These are phyloP conservation scores for Bellardia bayeri DNA, from an alignment of 2,888 invertebrate species.

Conservation along the genomic window DNA sequence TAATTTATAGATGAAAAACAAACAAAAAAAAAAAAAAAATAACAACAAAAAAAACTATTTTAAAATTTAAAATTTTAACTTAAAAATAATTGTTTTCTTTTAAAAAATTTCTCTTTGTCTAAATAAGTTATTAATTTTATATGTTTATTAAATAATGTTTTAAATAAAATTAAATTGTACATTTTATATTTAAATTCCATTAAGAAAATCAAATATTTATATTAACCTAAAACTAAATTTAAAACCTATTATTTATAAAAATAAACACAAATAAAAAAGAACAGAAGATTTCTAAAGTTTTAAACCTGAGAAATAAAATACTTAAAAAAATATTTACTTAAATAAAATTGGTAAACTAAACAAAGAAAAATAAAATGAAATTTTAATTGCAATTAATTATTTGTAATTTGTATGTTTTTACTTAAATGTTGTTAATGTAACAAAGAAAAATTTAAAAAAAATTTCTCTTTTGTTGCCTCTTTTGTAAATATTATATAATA, in stretches of 20 bases:
- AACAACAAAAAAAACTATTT: neutral
- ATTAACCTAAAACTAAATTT: neutral
- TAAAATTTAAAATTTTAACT: neutral
- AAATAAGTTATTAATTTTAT: slow-evolving; percentile 38
- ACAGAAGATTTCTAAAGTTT: slow-evolving; percentile 34
- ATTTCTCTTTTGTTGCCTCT: slow-evolving; percentile 26
- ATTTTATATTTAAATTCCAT: slow-evolving; percentile 64
- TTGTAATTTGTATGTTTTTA: slow-evolving; percentile 53
- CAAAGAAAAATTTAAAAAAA: slow-evolving; percentile 11
- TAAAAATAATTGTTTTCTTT: slow-evolving; percentile 4
- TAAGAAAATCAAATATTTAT: slow-evolving; percentile 37
- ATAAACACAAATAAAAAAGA: neutral
- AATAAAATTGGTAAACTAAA: neutral
- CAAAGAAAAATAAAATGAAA: slow-evolving; percentile 3
- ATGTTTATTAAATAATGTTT: slow-evolving; percentile 27
- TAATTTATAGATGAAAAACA: neutral
- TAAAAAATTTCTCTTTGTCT: neutral
- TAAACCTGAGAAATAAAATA: slow-evolving; percentile 36
- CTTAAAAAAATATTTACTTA: neutral
- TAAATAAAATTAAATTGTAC: slow-evolving; percentile 33
- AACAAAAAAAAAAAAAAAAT: neutral
- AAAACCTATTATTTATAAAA: slow-evolving; percentile 3
- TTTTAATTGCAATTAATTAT: slow-evolving; percentile 39
- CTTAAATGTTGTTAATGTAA: slow-evolving; percentile 60
- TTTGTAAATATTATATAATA: slow-evolving; percentile 61